phyloP scores from a whole-genome alignment of 2,113 vertebrate genomes.

The Chamaetylas fuelleborni region DNA sequence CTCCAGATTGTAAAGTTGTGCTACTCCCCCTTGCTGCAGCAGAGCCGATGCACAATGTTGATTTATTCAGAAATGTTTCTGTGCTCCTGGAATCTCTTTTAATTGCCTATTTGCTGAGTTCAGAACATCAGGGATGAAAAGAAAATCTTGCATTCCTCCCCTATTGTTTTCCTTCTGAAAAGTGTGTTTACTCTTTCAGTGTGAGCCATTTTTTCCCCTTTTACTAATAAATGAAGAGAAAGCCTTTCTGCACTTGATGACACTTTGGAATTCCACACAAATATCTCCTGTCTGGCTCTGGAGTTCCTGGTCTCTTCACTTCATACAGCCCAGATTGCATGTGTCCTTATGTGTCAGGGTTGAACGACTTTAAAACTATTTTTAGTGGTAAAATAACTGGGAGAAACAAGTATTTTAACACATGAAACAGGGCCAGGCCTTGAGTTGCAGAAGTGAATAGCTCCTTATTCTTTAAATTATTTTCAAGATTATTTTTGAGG shows the following conservation, averaged over 20 bases:
- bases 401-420: slow-evolving; percentile 22
- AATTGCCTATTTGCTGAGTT: neutral
- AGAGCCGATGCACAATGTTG: neutral
- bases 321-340: neutral
- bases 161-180: neutral
- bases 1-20: neutral
- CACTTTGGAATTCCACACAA: neutral
- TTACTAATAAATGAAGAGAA: neutral
- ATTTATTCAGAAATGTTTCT: neutral
- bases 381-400: neutral
- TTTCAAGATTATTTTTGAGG: neutral
- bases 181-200: neutral
- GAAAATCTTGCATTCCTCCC: slow-evolving; percentile 5
- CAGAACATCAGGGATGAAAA: neutral
- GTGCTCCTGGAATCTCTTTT: neutral
- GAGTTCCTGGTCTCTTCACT: neutral
- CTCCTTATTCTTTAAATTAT: neutral
- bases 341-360: neutral
- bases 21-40: neutral
- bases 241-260: neutral
- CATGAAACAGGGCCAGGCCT: neutral
- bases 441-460: neutral
- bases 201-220: fast-evolving
- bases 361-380: neutral
- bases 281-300: neutral